Base-by-base conservation (phyloP, 2,113 vertebrate species). In the Pantherophis guttatus region DNA sequence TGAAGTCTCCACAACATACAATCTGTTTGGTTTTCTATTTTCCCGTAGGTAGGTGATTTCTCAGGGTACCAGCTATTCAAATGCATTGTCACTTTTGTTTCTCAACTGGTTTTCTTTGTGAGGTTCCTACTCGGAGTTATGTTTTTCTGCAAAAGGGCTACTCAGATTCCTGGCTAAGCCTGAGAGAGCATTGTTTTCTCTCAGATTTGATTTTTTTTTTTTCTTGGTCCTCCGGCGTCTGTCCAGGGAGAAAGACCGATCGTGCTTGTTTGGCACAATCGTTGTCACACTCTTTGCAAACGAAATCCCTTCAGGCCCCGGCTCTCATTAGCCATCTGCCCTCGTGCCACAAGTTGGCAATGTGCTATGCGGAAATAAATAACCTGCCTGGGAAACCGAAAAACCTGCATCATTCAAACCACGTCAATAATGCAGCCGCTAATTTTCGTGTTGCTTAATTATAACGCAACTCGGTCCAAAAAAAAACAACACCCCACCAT, bases 301-400 rank as follows among this genome's bases (percentile, higher is more conserved):
- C 89, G 29, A 90, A 91, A 54, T 57, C 92, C 95, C 93, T 93
- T 92, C 50, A 0, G 26, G 59, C 86, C 91, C 93, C 5, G 86
- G n/a, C 95, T 94, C 96, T 97, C 95, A 48, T 97, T 87, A 97
- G 81, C 96, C 97, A 94, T 89, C 97, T 97, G 96, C 95, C 96
- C 96, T 94, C 3, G 0, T 88, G 0, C 10, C 23, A 8, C 92
- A 0, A 87, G 94, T 92, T 96, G 96, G 87, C 94, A 94, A 93
- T 94, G 92, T 75, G 89, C 94, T 0, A 58, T 10, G 23, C 65
- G n/a, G 29, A 90, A 95, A 96, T 92, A 97, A 96, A 97, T 97
- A 94, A 94, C 94, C 95, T 95, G 94, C 88, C 95, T 93, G 93
- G 90, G 26, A 96, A 90, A 94, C 58, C 88, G 93, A 87, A 94